A percentile compares a stretch with the other conserved stretches of the same genome.
phyloP scores from a whole-genome alignment of 37 sponge, comb jelly and placozoan genomes.

The Haliclona indistincta region DNA sequence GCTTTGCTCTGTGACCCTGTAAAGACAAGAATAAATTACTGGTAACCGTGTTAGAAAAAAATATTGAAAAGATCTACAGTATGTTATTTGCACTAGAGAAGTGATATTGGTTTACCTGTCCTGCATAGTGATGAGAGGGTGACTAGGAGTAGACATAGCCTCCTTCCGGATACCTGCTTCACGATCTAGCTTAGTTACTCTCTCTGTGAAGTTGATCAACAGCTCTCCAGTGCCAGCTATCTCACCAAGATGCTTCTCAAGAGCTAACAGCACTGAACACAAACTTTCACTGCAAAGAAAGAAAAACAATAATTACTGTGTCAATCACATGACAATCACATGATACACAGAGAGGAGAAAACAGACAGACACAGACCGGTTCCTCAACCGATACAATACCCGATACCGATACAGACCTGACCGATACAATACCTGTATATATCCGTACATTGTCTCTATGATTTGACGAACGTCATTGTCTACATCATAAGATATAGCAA shows the following conservation, averaged over 20 bases:
- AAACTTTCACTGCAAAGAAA: constrained; percentile 48
- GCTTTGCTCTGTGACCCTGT: constrained; percentile 80
- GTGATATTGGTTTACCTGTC: constrained; percentile 82
- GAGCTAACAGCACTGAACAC: constrained; percentile 49
- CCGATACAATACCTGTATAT: too few relatives aligned
- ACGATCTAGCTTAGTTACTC: constrained; percentile 42
- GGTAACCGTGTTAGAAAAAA: not conserved
- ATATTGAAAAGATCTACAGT: not conserved
- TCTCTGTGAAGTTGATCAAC: constrained; percentile 43
- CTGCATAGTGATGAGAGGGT: constrained; percentile 83
- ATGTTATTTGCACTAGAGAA: too few relatives aligned
- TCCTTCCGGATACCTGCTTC: constrained; percentile 69
- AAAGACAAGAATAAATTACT: not conserved
- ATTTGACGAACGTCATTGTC: too few relatives aligned
- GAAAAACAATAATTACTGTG: too few relatives aligned
- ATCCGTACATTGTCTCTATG: too few relatives aligned
- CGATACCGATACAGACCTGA: too few relatives aligned
- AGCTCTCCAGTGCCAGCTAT: constrained; percentile 61
- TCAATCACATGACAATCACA: too few relatives aligned
- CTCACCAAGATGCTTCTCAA: constrained; percentile 60
- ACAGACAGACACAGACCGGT: too few relatives aligned
- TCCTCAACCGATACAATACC: too few relatives aligned
- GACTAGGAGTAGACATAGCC: constrained; percentile 70
- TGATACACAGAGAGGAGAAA: too few relatives aligned
- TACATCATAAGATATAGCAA: too few relatives aligned